phyloP scores from a whole-genome alignment of 2,113 vertebrate species.

The Shinisaurus crocodilurus region DNA sequence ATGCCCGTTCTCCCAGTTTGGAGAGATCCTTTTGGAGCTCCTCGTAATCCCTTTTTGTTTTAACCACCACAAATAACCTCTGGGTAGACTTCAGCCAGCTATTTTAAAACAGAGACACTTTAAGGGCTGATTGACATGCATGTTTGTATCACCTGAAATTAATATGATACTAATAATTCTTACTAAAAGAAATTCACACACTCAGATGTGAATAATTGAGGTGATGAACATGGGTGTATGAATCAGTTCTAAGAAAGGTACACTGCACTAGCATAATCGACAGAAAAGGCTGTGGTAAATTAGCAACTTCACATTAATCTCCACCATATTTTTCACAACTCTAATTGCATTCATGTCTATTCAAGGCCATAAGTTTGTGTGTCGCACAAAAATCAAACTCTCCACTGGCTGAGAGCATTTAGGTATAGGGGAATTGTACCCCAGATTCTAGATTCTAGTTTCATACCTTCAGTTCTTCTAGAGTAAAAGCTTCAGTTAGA shows the following conservation, averaged over 20 bases:
- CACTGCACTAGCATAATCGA: neutral
- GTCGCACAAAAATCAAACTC: neutral
- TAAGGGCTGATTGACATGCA: neutral
- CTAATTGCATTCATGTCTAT: neutral
- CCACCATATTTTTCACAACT: neutral
- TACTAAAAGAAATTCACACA: neutral
- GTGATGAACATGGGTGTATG: neutral
- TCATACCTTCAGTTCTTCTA: neutral
- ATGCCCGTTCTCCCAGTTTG: no score
- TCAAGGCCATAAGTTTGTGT: neutral
- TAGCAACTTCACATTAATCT: neutral
- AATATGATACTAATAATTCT: neutral
- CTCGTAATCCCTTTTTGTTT: no score
- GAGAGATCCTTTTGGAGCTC: no score
- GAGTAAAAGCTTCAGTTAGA: neutral
- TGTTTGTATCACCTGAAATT: neutral
- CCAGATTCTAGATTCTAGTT: accelerated
- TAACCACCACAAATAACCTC: no score
- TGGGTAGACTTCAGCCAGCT: neutral
- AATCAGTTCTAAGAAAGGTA: neutral
- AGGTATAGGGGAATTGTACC: neutral
- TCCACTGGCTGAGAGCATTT: neutral
- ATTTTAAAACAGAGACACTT: neutral
- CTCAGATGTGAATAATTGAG: neutral
- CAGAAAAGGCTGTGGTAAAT: neutral